Evolutionary conservation across 2,888 invertebrate genomes (phyloP).

Genomic region (Chaitophorus viminalis): DNA sequence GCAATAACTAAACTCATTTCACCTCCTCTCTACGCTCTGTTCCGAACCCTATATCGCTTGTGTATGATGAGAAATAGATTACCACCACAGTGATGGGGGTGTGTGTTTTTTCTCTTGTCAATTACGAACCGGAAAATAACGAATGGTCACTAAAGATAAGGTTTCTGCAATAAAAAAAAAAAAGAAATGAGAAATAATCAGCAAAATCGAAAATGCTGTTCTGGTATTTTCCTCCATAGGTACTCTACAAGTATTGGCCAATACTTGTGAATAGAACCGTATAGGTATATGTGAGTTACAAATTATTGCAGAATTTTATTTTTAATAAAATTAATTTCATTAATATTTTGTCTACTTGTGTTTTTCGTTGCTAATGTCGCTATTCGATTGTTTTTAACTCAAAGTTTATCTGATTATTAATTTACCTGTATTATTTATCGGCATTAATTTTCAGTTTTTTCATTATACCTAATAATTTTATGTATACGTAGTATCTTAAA

Average conservation of each 20-base stretch:
- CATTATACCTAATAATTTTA: too few species aligned
- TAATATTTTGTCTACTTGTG: neutral
- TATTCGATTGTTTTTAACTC: too few species aligned
- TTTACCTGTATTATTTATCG: too few species aligned
- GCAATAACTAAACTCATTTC: constrained; percentile 61
- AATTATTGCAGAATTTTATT: constrained; percentile 22
- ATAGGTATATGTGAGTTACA: neutral
- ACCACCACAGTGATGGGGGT: constrained; percentile 1
- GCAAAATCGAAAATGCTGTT: constrained; percentile 43
- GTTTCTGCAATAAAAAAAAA: constrained; percentile 53
- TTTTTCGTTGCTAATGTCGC: neutral
- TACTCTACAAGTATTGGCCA: neutral
- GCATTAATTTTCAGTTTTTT: too few species aligned
- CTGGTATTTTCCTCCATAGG: neutral
- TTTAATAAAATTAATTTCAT: constrained; percentile 11
- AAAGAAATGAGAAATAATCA: constrained; percentile 24
- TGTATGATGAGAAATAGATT: constrained; percentile 60
- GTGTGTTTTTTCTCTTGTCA: constrained; percentile 60
- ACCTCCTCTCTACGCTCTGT: constrained; percentile 1
- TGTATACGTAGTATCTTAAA: too few species aligned
- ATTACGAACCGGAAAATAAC: constrained; percentile 62
- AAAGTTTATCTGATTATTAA: too few species aligned
- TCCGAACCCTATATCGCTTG: constrained; percentile 24
- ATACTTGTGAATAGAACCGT: constrained; percentile 29
- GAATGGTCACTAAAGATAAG: constrained; percentile 60